Evolutionary conservation across 64 coral and sea anemone genomes (phyloP).

Genomic region (Montipora efflorescens): DNA sequence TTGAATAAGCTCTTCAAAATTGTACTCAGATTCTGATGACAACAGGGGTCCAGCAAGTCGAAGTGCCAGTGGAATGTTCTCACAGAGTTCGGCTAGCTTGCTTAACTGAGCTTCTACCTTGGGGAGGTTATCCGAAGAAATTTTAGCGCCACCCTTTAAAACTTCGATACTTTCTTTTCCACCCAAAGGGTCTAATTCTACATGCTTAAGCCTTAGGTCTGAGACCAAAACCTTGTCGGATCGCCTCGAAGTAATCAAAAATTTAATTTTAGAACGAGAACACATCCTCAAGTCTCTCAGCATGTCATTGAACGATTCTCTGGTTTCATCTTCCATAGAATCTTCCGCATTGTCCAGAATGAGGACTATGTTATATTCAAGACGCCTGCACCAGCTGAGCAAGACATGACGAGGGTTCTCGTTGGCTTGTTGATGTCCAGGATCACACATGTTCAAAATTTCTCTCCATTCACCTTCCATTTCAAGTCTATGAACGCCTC

Average conservation of each 20-base stretch:
- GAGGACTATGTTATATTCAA: conserved; percentile 24
- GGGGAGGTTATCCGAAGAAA: neutral
- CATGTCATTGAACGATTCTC: conserved; percentile 28
- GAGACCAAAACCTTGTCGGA: neutral
- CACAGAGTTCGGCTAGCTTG: conserved; percentile 28
- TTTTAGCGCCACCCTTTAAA: neutral
- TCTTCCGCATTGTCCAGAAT: conserved; percentile 73
- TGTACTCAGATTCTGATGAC: conserved; percentile 38
- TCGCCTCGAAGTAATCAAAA: conserved; percentile 56
- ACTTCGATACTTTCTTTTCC: conserved; percentile 24
- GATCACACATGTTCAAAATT: conserved; percentile 39
- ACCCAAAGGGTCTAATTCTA: conserved; percentile 9
- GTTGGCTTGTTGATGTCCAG: conserved; percentile 10
- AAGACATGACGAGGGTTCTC: conserved; percentile 44
- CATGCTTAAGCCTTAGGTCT: neutral
- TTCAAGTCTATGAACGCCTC: no score
- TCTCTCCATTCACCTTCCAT: conserved; percentile 1
- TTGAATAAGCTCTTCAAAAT: conserved; percentile 18
- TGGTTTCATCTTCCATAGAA: conserved; percentile 23
- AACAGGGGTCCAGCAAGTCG: conserved; percentile 41
- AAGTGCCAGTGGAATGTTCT: conserved; percentile 50
- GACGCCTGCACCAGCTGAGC: conserved; percentile 40
- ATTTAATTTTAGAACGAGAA: conserved; percentile 37
- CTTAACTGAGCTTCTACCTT: neutral
- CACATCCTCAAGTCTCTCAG: conserved; percentile 37